These are phyloP conservation scores for Dendroctonus ponderosae DNA, from an alignment of 1,140 invertebrate genomes.

Conservation along the genomic window DNA sequence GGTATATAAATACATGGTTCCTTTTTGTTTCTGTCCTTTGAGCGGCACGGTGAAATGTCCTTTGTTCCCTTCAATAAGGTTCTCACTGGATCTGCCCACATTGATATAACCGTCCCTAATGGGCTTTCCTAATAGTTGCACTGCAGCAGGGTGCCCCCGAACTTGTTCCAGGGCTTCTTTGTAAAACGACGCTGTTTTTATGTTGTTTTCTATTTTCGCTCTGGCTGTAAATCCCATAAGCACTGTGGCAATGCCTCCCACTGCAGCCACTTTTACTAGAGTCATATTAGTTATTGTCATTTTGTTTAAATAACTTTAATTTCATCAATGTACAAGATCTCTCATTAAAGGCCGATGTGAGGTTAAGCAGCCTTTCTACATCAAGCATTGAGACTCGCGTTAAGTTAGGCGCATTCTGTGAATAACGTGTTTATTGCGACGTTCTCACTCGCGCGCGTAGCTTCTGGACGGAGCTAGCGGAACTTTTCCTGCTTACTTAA, in stretches of 20 bases:
- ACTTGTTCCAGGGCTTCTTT: conserved; percentile 58
- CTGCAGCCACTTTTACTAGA: conserved; percentile 54
- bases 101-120: conserved; percentile 62
- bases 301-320: conserved; percentile 5
- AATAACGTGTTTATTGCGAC: no score
- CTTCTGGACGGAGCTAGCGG: no score
- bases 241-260: conserved; percentile 53
- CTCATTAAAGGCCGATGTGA: no score
- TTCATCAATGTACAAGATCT: no score
- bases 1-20: conserved; percentile 56
- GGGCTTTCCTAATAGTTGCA: conserved; percentile 62
- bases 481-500: no score
- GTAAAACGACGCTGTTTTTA: conserved; percentile 56
- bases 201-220: conserved; percentile 52
- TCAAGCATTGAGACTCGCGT: no score
- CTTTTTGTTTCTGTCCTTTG: conserved; percentile 60
- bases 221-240: conserved; percentile 52
- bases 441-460: no score
- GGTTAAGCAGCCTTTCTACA: no score
- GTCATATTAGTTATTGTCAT: conserved; percentile 49
- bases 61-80: conserved; percentile 54
- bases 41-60: conserved; percentile 63
- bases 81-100: conserved; percentile 55
- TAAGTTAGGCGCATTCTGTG: no score
- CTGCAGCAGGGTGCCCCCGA: conserved; percentile 56